phyloP scores from a whole-genome alignment of 2,888 invertebrate genomes.

The Tinea pellionella region DNA sequence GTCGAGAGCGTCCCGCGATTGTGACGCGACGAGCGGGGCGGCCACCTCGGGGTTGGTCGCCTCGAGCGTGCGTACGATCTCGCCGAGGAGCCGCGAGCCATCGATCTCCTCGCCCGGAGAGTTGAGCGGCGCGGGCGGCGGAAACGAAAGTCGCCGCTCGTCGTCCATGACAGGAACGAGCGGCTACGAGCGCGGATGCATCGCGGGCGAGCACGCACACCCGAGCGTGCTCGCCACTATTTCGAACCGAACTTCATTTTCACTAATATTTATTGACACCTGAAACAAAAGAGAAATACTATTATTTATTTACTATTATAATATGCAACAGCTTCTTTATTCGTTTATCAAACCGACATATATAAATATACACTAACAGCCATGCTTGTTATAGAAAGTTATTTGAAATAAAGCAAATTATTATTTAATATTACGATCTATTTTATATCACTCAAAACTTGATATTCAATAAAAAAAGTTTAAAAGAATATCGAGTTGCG shows the following conservation, averaged over 20 bases:
- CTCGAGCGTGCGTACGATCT: conserved; percentile 62
- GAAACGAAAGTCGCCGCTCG: conserved; percentile 65
- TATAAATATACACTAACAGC: too few species aligned
- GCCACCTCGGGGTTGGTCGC: conserved; percentile 61
- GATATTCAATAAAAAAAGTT: background rate
- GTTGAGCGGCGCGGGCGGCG: conserved; percentile 65
- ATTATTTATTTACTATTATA: too few species aligned
- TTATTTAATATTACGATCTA: too few species aligned
- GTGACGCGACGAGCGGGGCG: conserved; percentile 57
- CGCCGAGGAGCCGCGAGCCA: conserved; percentile 59
- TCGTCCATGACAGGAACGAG: conserved; percentile 52
- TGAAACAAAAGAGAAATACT: conserved; percentile 29
- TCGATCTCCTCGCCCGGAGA: conserved; percentile 67
- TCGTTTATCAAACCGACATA: too few species aligned
- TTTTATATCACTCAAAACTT: too few species aligned
- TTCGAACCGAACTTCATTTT: conserved; percentile 48
- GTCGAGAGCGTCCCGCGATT: conserved; percentile 49
- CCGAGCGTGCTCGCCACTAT: conserved; percentile 44
- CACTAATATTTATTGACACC: conserved; percentile 46
- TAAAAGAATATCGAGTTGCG: background rate
- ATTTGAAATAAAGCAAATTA: too few species aligned
- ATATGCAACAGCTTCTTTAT: too few species aligned
- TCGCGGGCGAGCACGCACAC: conserved; percentile 21
- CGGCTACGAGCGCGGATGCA: conserved; percentile 22
- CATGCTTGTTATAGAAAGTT: too few species aligned